Percentiles rank a stretch among this genome's conserved stretches.
Evolutionary conservation across 2,797 vertebrate genomes (phyloP).

Genomic region (Coracias cyanogaster): DNA sequence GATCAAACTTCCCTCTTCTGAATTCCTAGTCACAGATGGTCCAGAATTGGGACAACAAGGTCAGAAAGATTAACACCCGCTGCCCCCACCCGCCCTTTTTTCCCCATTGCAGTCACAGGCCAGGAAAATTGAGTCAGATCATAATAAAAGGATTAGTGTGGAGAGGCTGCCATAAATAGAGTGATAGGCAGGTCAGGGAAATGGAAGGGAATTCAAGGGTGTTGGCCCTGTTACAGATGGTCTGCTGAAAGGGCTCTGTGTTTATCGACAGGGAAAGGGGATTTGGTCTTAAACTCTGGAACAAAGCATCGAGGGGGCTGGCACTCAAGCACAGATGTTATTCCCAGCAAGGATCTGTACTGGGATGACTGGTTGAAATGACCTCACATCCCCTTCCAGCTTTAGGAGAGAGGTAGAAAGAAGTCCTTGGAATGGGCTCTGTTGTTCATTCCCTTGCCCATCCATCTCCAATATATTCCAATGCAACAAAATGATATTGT

Average conservation of each 20-base stretch:
- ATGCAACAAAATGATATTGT: neutral
- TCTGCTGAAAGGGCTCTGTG: neutral
- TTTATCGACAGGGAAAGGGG: conserved; percentile 1
- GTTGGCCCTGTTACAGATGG: conserved; percentile 8
- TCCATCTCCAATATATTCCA: neutral
- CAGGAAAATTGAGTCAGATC: conserved; percentile 54
- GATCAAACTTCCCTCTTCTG: neutral
- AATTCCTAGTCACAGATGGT: conserved; percentile 37
- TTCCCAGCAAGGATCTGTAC: neutral
- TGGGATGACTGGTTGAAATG: neutral
- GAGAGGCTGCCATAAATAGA: neutral
- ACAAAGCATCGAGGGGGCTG: neutral
- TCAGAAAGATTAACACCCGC: conserved; percentile 42
- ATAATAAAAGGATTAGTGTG: conserved; percentile 66
- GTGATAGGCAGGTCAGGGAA: conserved; percentile 48
- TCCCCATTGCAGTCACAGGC: conserved; percentile 1
- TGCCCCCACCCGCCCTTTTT: neutral
- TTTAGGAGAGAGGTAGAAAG: neutral
- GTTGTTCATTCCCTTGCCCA: neutral
- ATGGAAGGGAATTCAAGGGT: conserved; percentile 6
- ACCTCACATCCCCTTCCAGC: neutral
- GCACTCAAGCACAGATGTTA: neutral
- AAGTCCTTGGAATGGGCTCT: neutral
- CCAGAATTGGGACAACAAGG: conserved; percentile 52
- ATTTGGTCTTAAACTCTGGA: conserved; percentile 6